Base-by-base conservation (phyloP, 2,888 invertebrate genomes). In the Strigamia maritima region DNA sequence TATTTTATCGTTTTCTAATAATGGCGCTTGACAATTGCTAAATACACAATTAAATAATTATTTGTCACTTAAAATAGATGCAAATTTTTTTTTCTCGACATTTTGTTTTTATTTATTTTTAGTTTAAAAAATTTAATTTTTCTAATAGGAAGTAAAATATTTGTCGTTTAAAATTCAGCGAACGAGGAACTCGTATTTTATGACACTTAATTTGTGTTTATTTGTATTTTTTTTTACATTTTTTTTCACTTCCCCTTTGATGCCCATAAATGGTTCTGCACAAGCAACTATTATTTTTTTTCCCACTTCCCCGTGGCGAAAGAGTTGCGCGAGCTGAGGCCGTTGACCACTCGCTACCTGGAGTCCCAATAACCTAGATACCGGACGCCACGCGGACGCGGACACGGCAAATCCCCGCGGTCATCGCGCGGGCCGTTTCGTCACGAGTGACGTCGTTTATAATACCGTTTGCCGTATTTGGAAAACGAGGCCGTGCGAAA, bases 351-450 rank as follows among this genome's bases (percentile, higher is more conserved):
- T 77, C 49, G 77, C 77, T 40, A 28, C 77, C 44, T 49, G 44
- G 44, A 77, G 77, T 40, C 77, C 77, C 77, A 77, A 77, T 77
- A 77, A 77, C 77, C 77, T 77, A 77, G 44, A 40, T 75, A 38
- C 35, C 70, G 28, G 70, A 77, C 49, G 77, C 77, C 28, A 28
- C 77, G 28, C 49, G 44, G 44, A 77, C 44, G 40, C 77, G 44
- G 44, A 77, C 38, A 44, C 38, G 49, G 24, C 77, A 44, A 77
- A 38, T 75, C 40, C 75, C 75, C 12, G 35, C 75, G 75, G 75
- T 75, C 40, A 38, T 40, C 38, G 38, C 75, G 31, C 40, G 75
- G 4, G 38, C 8, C n/a, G 75, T 22, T 75, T 40, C 35, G 75
- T 75, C 75, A 75, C 38, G 22, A 24, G 12, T 40, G 75, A 35